These are phyloP conservation scores for Enteromius radiatus DNA, from an alignment of 2,797 vertebrate species.

Conservation along the genomic window DNA sequence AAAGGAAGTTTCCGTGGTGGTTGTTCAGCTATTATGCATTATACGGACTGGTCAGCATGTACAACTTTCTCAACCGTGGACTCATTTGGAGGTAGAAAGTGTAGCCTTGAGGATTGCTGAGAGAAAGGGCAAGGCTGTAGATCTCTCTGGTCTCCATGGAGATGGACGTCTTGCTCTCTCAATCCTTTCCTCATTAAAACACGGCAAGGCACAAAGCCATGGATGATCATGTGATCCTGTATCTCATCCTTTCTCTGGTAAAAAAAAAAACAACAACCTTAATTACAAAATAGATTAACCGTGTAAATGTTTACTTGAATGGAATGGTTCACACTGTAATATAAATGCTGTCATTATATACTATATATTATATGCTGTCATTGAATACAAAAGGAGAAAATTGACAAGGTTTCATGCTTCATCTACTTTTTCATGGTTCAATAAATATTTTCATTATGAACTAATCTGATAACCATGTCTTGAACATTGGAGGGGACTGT, in stretches of 20 bases:
- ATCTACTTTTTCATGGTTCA: not conserved
- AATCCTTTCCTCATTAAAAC: slow-evolving; percentile 56
- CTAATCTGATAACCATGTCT: not conserved
- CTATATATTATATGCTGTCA: not conserved
- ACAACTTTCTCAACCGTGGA: not conserved
- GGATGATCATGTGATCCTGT: slow-evolving; percentile 5
- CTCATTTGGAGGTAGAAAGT: slow-evolving; percentile 38
- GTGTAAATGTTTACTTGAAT: not conserved
- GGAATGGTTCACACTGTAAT: not conserved
- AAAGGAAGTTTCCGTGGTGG: not conserved
- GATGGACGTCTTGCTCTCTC: slow-evolving; percentile 55
- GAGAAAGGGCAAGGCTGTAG: slow-evolving; percentile 48
- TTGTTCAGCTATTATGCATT: not conserved
- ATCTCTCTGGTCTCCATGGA: slow-evolving; percentile 63
- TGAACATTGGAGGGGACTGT: too few species aligned
- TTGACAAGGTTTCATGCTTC: not conserved
- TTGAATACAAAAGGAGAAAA: not conserved
- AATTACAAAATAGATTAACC: not conserved
- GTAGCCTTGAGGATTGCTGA: slow-evolving; percentile 47
- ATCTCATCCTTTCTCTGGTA: not conserved
- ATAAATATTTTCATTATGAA: not conserved
- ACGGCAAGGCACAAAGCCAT: slow-evolving; percentile 27
- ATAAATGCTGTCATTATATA: not conserved
- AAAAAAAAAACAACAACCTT: not conserved
- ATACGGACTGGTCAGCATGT: not conserved